phyloP scores from a whole-genome alignment of 2,888 invertebrate genomes.

The Drosophila diplacantha region DNA sequence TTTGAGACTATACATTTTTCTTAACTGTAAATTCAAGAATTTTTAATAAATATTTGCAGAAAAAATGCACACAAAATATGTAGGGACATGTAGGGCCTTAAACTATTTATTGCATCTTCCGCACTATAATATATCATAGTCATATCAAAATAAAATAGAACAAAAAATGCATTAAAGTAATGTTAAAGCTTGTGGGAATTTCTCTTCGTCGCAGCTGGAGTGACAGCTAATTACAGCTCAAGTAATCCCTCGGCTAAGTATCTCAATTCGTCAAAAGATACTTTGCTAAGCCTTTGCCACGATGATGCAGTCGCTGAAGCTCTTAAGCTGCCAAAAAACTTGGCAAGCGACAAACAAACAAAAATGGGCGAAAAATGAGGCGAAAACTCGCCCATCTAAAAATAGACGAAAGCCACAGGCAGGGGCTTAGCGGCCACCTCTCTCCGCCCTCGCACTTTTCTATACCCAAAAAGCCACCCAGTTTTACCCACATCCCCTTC shows the following conservation, averaged over 20 bases:
- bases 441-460: neutral
- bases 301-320: constrained; percentile 26
- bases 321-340: constrained; percentile 54
- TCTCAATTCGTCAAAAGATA: constrained; percentile 51
- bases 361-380: constrained; percentile 11
- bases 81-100: neutral
- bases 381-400: constrained; percentile 26
- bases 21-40: no score
- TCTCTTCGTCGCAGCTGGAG: constrained; percentile 7
- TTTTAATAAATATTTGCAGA: no score
- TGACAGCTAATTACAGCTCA: constrained; percentile 44
- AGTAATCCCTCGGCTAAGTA: constrained; percentile 44
- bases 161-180: neutral
- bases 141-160: neutral
- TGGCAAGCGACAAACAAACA: constrained; percentile 48
- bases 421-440: constrained; percentile 13
- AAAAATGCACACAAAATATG: no score
- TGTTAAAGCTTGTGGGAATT: constrained; percentile 5
- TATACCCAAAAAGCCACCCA: constrained; percentile 4
- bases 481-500: neutral
- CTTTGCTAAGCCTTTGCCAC: constrained; percentile 49
- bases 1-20: neutral
- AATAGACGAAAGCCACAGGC: constrained; percentile 37
- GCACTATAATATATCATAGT: neutral
- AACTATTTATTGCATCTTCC: no score